Evolutionary conservation across 92 coral and sea anemone species (phyloP), one percentile per base, ranked within the genome.

Genomic region (Blastomussa wellsi): DNA sequence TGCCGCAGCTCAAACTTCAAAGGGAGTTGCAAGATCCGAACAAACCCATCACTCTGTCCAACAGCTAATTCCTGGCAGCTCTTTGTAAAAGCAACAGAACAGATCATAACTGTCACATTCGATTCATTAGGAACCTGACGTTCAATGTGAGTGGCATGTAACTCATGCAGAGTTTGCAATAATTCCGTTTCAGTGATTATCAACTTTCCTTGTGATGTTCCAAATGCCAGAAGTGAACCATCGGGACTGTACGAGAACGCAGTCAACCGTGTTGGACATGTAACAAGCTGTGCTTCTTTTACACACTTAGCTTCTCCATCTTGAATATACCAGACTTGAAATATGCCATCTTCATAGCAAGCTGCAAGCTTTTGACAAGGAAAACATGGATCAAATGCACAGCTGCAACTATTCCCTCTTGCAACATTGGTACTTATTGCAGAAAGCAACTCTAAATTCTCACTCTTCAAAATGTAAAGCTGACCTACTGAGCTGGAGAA

Each of bases 61-160:
- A 93, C 91, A 1, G 97, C 97, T 22, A 95, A 66, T 74, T 95
- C 95, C 29, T 93, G 95, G 37, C 98, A 95, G 38, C 95, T 93
- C 81, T 81, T 93, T 55, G 97, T 32, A 82, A 95, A 93, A 53
- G 96, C 93, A 35, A 95, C 87, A 28, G 98, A 95, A 31, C 91
- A 93, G 1, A 90, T 22, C 20, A 20, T 88, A 31, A 72, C 74
- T 44, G 85, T 37, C 10, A 35, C 41, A 29, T 29, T 44, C 19
- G 47, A 35, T 7, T 42, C 69, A 48, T 82, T 72, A 72, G 85
- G 28, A 22, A 51, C 62, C 20, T 78, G 78, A 28, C 48, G 85
- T 7, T 49, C 57, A 59, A 69, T 51, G 1, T 15, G 33, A 8
- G n/a, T 31, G 29, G 87, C 82, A 51, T 79, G 36, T n/a, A 95